These are phyloP conservation scores for Ophiodon elongatus DNA, from an alignment of 2,113 vertebrate genomes.

Conservation along the genomic window DNA sequence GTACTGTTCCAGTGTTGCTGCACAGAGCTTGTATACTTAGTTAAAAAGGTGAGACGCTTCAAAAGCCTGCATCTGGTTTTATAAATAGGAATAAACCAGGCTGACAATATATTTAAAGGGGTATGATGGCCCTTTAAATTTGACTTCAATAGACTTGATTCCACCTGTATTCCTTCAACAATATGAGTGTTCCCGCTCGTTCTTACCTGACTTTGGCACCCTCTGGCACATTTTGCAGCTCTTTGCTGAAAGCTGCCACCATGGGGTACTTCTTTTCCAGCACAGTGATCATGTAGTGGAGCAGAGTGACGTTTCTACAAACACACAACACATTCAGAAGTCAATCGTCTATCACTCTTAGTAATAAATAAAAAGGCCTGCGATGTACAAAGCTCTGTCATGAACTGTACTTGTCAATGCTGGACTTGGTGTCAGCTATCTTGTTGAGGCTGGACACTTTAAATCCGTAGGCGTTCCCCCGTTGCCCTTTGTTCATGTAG, in stretches of 20 bases:
- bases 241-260: conserved; percentile 42
- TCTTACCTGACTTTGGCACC: conserved; percentile 75
- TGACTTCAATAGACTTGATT: neutral
- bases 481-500: conserved; percentile 79
- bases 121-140: neutral
- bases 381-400: neutral
- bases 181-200: neutral
- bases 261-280: conserved; percentile 58
- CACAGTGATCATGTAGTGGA: conserved; percentile 69
- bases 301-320: conserved; percentile 70
- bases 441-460: conserved; percentile 75
- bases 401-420: conserved; percentile 62
- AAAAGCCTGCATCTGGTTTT: neutral
- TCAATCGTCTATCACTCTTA: neutral
- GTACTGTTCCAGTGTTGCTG: neutral
- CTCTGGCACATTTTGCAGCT: conserved; percentile 64
- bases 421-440: conserved; percentile 76
- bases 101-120: neutral
- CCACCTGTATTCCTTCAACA: neutral
- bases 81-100: neutral
- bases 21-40: conserved; percentile 2
- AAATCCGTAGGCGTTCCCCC: conserved; percentile 73
- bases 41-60: neutral
- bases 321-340: conserved; percentile 6
- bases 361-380: neutral